Percentiles rank a stretch among this genome's conserved stretches.
These are phyloP conservation scores for Plagodis dolabraria DNA, from an alignment of 2,888 invertebrate species.

Conservation along the genomic window DNA sequence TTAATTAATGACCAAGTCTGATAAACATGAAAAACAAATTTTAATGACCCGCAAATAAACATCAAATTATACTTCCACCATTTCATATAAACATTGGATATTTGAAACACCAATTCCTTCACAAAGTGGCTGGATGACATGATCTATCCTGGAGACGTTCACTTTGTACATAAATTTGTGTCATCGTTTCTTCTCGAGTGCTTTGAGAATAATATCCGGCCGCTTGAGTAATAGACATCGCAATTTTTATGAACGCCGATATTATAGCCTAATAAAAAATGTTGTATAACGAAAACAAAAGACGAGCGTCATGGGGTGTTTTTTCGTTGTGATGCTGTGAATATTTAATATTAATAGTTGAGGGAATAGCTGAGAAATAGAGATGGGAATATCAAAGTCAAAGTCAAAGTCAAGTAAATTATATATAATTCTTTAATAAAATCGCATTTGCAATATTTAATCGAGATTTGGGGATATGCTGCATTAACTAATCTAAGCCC, in stretches of 20 bases:
- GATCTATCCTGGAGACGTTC: not conserved
- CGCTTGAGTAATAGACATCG: constrained; percentile 35
- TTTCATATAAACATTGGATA: constrained; percentile 8
- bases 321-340: constrained; percentile 2
- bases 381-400: not conserved
- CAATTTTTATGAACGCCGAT: constrained; percentile 32
- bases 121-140: constrained; percentile 13
- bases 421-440: too few relatives aligned
- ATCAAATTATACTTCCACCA: not conserved
- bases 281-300: constrained; percentile 29
- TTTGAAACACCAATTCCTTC: constrained; percentile 9
- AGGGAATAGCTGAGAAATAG: not conserved
- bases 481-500: too few relatives aligned
- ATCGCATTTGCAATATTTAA: too few relatives aligned
- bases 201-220: constrained; percentile 36
- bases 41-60: too few relatives aligned
- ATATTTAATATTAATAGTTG: constrained; percentile 8
- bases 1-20: too few relatives aligned
- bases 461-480: too few relatives aligned
- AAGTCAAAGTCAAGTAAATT: too few relatives aligned
- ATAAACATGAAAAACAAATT: too few relatives aligned
- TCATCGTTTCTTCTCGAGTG: constrained; percentile 28
- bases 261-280: constrained; percentile 31
- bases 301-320: constrained; percentile 14
- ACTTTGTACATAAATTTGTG: constrained; percentile 36